Percentiles rank a stretch among this genome's conserved stretches.
phyloP scores from a whole-genome alignment of 2,888 invertebrate genomes.

The Polydrusus cervinus region DNA sequence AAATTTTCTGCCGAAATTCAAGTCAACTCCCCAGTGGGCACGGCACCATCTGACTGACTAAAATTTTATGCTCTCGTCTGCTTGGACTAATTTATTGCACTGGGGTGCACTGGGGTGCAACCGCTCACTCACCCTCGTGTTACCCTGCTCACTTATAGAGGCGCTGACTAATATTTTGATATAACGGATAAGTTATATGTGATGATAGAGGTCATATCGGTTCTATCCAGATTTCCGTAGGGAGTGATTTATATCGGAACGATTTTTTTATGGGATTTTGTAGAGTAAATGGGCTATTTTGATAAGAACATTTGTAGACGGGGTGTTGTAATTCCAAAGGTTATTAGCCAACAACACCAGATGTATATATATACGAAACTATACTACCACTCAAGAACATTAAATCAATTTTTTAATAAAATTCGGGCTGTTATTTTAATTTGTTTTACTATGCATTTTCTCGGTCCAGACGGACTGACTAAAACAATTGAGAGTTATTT shows the following conservation, averaged over 20 bases:
- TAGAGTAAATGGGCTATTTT: background rate
- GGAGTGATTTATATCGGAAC: slow-evolving; percentile 11
- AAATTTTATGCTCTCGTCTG: slow-evolving; percentile 53
- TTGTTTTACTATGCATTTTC: too few relatives aligned
- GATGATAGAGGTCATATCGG: slow-evolving; percentile 44
- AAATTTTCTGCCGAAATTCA: slow-evolving; percentile 37
- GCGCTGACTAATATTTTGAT: slow-evolving; percentile 52
- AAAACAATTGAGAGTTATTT: too few relatives aligned
- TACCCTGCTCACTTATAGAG: slow-evolving; percentile 38
- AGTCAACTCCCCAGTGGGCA: slow-evolving; percentile 42
- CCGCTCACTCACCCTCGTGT: slow-evolving; percentile 47
- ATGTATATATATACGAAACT: too few relatives aligned
- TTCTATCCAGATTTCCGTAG: slow-evolving; percentile 35
- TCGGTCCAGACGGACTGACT: too few relatives aligned
- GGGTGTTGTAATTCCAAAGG: background rate
- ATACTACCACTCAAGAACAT: too few relatives aligned
- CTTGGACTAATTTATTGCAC: slow-evolving; percentile 53
- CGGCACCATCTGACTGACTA: slow-evolving; percentile 49
- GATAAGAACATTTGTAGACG: background rate
- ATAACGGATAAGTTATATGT: slow-evolving; percentile 27
- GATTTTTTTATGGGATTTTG: slow-evolving; percentile 7
- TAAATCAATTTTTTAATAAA: too few relatives aligned
- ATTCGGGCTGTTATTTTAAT: too few relatives aligned
- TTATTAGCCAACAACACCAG: too few relatives aligned
- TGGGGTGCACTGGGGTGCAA: slow-evolving; percentile 53